Evolutionary conservation across 2,888 invertebrate species (phyloP), one percentile per base, ranked within the genome.

Genomic region (Eurytoma californica): DNA sequence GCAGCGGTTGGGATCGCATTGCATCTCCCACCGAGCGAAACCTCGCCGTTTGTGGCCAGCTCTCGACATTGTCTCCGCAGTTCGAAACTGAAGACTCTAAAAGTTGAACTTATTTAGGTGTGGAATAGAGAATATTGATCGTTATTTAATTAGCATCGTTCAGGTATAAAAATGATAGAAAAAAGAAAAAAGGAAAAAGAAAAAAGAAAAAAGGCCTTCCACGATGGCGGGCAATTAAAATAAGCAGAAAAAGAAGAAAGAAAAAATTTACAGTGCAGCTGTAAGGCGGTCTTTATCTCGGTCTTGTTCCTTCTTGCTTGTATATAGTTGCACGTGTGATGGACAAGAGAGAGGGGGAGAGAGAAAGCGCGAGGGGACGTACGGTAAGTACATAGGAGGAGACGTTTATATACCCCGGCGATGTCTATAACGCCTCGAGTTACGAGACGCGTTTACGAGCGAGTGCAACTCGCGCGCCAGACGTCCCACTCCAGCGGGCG

Each of bases 361-460:
- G 53, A 67, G 60, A 53, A 20, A 30, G 51, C 16, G 58, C 58
- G 63, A 67, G 82, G 75, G 74, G 74, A 75, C 82, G 77, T 83
- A 83, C 84, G 86, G 86, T 89, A 89, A 89, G 87, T 88, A 89
- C 88, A 89, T 89, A 87, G 89, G 89, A 89, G 88, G 87, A 88
- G 89, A 89, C 89, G 88, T 90, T 90, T 90, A 89, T 90, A 88
- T 89, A 89, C 89, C 90, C 87, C 85, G 85, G 86, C 87, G 89
- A 89, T 89, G 90, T 89, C 89, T 88, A 89, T 90, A 90, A 90
- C 88, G 87, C 88, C 87, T 88, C 87, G 88, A 90, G 89, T 90
- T 90, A 90, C 88, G 89, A 89, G 90, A 90, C 89, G 89, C 89
- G 86, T 90, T 90, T 90, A 90, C 90, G 90, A 90, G 81, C 89